These are phyloP conservation scores for Aselliscus stoliczkanus DNA, from an alignment of 2,797 vertebrate genomes.

Conservation along the genomic window DNA sequence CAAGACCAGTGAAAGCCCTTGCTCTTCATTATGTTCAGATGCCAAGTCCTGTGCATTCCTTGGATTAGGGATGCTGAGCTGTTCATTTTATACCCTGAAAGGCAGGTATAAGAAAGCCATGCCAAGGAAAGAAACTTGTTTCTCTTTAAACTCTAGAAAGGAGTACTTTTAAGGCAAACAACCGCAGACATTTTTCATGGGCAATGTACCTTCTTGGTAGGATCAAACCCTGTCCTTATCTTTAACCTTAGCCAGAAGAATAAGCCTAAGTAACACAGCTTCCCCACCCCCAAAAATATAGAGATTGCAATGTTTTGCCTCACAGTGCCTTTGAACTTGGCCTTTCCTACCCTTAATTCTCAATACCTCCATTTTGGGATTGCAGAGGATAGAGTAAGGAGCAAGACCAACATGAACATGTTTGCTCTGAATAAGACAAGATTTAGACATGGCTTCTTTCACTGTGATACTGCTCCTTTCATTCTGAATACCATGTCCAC, in stretches of 20 bases:
- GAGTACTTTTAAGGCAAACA: not conserved
- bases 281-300: not conserved
- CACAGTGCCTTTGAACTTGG: not conserved
- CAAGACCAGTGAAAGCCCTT: not conserved
- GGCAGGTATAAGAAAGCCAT: not conserved
- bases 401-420: not conserved
- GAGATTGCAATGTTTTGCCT: not conserved
- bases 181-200: not conserved
- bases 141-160: not conserved
- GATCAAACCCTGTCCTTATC: not conserved
- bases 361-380: not conserved
- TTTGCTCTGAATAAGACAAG: not conserved
- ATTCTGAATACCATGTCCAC: not conserved
- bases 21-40: not conserved
- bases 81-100: not conserved
- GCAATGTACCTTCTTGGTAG: not conserved
- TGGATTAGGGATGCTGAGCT: not conserved
- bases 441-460: not conserved
- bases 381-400: not conserved
- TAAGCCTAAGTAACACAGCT: not conserved
- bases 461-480: not conserved
- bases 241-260: not conserved
- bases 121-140: not conserved
- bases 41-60: not conserved
- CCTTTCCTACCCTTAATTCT: not conserved